phyloP scores from a whole-genome alignment of 2,113 vertebrate genomes.

The Fulmarus glacialis region DNA sequence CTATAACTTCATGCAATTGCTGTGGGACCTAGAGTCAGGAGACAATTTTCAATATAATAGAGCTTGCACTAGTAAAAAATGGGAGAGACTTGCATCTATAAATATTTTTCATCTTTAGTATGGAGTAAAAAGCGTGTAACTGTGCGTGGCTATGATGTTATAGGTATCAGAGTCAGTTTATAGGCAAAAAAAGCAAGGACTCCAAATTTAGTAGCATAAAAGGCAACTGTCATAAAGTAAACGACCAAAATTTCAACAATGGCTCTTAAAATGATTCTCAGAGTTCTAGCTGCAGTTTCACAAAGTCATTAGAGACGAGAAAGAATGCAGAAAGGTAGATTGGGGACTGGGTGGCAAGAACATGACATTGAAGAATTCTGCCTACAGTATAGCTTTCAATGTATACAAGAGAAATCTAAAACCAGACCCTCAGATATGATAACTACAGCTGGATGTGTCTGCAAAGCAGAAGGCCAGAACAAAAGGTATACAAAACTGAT shows the following conservation, averaged over 20 bases:
- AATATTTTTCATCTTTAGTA: background rate
- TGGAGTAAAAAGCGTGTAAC: background rate
- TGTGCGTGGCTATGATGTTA: background rate
- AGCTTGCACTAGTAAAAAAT: background rate
- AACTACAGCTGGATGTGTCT: background rate
- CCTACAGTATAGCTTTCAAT: background rate
- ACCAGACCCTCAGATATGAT: background rate
- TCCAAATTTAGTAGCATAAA: background rate
- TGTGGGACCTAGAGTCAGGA: background rate
- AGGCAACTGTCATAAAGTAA: background rate
- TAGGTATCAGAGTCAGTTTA: background rate
- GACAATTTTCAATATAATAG: background rate
- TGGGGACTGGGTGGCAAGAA: background rate
- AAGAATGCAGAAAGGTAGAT: background rate
- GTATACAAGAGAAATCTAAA: background rate
- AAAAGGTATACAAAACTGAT: background rate
- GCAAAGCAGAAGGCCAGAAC: background rate
- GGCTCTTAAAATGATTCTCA: background rate
- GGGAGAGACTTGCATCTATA: background rate
- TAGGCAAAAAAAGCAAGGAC: background rate
- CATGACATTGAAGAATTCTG: background rate
- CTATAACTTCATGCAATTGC: background rate
- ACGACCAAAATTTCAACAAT: background rate
- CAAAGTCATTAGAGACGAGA: background rate
- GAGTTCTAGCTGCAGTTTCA: background rate